Percentiles rank a stretch among this genome's conserved stretches.
phyloP scores from a whole-genome alignment of 2,797 vertebrate species.

The Crenuchus spilurus region DNA sequence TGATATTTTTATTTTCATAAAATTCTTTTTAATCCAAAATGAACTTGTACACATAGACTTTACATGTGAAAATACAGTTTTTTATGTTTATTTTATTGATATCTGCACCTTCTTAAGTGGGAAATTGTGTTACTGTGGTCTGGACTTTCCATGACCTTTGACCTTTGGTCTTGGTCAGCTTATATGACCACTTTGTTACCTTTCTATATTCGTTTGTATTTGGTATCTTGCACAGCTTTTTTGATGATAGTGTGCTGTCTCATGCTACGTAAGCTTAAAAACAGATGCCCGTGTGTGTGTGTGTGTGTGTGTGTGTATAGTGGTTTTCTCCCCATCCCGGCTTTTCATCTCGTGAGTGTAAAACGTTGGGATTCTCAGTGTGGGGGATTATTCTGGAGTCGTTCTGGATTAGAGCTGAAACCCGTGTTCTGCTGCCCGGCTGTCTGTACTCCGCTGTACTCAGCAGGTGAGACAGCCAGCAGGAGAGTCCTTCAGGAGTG shows the following conservation, averaged over 20 bases:
- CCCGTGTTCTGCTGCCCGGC: constrained; percentile 5
- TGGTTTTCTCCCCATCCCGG: neutral
- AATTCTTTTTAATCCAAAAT: too few relatives aligned
- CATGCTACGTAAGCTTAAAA: constrained; percentile 26
- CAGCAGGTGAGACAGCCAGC: neutral
- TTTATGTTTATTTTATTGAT: neutral
- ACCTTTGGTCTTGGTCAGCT: constrained; percentile 10
- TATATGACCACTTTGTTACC: too few relatives aligned
- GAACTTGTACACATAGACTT: too few relatives aligned
- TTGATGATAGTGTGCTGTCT: neutral
- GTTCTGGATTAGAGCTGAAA: constrained; percentile 10
- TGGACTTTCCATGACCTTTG: constrained; percentile 14
- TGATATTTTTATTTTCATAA: neutral
- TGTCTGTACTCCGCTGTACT: neutral
- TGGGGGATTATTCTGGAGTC: neutral
- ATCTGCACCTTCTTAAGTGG: neutral
- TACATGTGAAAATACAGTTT: too few relatives aligned
- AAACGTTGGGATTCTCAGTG: neutral
- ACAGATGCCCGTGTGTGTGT: neutral
- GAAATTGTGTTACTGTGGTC: neutral
- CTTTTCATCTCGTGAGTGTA: neutral
- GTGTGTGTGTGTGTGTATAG: neutral
- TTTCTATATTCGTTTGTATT: neutral
- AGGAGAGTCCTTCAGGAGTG: neutral
- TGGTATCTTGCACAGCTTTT: neutral